These are phyloP conservation scores for Diarsia brunnea DNA, from an alignment of 2,888 invertebrate species.

Conservation along the genomic window DNA sequence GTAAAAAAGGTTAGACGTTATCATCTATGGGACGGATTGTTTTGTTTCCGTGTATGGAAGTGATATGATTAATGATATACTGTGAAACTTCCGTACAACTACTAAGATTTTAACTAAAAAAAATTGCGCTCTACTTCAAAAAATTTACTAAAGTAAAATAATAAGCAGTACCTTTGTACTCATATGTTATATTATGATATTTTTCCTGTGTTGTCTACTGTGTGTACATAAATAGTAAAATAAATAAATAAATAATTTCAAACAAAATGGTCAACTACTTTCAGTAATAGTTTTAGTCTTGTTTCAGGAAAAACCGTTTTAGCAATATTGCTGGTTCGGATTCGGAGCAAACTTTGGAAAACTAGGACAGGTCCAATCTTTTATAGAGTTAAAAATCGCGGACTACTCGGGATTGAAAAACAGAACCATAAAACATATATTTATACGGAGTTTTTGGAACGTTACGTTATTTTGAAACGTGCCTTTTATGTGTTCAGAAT, in stretches of 20 bases:
- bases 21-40: neutral
- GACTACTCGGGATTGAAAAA: neutral
- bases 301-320: constrained; percentile 9
- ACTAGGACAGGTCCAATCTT: constrained; percentile 13
- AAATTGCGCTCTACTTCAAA: neutral
- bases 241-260: too few relatives aligned
- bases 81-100: neutral
- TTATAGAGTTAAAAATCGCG: constrained; percentile 1
- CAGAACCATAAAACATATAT: neutral
- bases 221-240: too few relatives aligned
- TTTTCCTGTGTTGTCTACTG: too few relatives aligned
- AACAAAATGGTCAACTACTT: constrained; percentile 28
- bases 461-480: neutral
- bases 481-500: neutral
- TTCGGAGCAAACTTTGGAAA: constrained; percentile 20
- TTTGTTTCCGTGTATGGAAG: neutral
- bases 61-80: neutral
- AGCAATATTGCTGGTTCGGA: constrained; percentile 14
- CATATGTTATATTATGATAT: too few relatives aligned
- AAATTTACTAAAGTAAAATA: neutral
- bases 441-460: neutral
- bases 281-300: constrained; percentile 2
- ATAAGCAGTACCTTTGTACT: too few relatives aligned
- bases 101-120: neutral
- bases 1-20: constrained; percentile 23